Conservation (phyloP, 2,888 invertebrate species). For the Ceramica pisi region DNA sequence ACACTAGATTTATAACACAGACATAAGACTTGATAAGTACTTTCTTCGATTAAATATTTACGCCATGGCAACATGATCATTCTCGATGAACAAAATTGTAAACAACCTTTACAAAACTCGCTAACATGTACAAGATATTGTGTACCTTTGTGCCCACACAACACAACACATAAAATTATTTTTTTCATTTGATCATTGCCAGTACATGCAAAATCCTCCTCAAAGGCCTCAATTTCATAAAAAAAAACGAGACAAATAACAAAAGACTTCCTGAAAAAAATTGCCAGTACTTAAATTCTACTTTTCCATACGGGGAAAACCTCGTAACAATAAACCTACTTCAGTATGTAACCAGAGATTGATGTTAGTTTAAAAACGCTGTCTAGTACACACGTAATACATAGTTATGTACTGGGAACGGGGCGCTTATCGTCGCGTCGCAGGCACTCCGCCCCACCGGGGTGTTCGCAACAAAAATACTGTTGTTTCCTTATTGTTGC, state of each 20-base stretch:
- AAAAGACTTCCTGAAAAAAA: slow-evolving; percentile 30
- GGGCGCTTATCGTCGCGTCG: slow-evolving; percentile 81
- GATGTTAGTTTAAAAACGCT: slow-evolving; percentile 66
- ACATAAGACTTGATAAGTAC: neutral
- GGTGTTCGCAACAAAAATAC: slow-evolving; percentile 87
- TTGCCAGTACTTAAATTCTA: slow-evolving; percentile 12
- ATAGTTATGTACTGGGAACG: slow-evolving; percentile 62
- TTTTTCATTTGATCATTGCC: slow-evolving; percentile 13
- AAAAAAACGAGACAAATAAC: slow-evolving; percentile 21
- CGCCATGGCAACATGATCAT: neutral
- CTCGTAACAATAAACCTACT: slow-evolving; percentile 42
- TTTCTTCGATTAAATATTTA: neutral
- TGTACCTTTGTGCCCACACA: neutral
- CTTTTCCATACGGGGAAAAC: slow-evolving; percentile 17
- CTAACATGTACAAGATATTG: neutral
- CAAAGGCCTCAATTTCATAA: neutral
- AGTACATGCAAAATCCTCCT: neutral
- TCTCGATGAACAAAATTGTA: neutral
- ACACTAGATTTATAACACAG: too few species aligned
- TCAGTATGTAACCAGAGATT: slow-evolving; percentile 53
- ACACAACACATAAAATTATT: neutral
- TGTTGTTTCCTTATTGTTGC: slow-evolving; percentile 82
- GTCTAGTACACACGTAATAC: slow-evolving; percentile 61
- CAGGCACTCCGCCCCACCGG: slow-evolving; percentile 77
- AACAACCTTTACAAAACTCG: neutral